These are phyloP conservation scores for Carapus acus DNA, from an alignment of 2,797 vertebrate genomes.

Conservation along the genomic window DNA sequence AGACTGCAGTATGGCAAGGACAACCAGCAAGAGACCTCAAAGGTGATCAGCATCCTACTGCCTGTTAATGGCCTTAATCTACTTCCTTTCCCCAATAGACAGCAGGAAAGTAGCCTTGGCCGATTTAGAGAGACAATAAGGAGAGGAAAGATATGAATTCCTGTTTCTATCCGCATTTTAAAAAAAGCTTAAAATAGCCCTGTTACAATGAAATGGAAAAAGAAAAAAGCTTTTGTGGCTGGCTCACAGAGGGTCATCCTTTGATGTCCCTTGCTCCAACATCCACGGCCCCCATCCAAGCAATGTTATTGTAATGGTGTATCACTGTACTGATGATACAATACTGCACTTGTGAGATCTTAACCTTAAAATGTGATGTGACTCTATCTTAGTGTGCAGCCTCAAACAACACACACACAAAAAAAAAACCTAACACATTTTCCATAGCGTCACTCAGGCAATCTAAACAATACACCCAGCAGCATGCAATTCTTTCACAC, in stretches of 20 bases:
- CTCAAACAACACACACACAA: conserved; percentile 31
- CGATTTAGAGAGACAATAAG: conserved; percentile 57
- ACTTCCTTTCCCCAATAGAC: conserved; percentile 50
- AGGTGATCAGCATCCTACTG: conserved; percentile 54
- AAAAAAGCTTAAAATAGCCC: conserved; percentile 59
- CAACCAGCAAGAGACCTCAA: conserved; percentile 36
- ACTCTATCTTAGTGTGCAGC: conserved; percentile 15
- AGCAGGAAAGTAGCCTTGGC: conserved; percentile 55
- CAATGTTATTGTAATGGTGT: conserved; percentile 28
- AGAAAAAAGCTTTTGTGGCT: conserved; percentile 53
- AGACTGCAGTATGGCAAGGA: conserved; percentile 31
- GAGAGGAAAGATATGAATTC: conserved; percentile 46
- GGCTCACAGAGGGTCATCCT: conserved; percentile 53
- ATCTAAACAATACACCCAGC: conserved; percentile 43
- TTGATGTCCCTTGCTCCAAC: conserved; percentile 44
- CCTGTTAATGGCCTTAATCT: conserved; percentile 63
- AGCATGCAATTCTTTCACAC: conserved; percentile 50
- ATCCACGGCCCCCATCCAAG: conserved; percentile 32
- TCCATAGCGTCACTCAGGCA: conserved; percentile 24
- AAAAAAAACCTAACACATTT: no score
- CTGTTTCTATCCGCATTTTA: conserved; percentile 55
- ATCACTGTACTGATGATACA: no score
- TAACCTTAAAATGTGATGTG: conserved; percentile 6
- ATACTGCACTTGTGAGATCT: conserved; percentile 23
- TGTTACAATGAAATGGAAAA: conserved; percentile 50